Evolutionary conservation across 2,888 invertebrate species (phyloP), one percentile per base, ranked within the genome.

Genomic region (Hypolimnas misippus): DNA sequence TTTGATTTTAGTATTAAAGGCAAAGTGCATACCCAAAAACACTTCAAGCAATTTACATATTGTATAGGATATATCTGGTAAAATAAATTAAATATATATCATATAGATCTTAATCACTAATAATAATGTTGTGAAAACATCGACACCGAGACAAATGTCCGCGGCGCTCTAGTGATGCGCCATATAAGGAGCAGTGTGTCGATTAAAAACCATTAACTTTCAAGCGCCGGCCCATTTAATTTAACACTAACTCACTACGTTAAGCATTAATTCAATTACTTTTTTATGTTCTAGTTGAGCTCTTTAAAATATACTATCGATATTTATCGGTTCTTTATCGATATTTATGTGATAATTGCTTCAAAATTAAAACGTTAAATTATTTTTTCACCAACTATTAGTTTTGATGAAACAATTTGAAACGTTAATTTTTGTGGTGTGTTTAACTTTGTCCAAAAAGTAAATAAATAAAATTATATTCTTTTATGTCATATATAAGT

Each of bases 141-240:
- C 49, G 7, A 29, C 21, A 49, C 8, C 19, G 3, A n/a, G 80
- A 63, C 57, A 56, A 63, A 55, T 50, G 44, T 61, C 46, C 52
- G 29, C 57, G 64, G 62, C 55, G 65, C 38, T 54, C 77, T 76
- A 82, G 78, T 86, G 83, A 82, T 79, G 82, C 77, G 59, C 84
- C 78, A 58, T 82, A 83, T 74, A 77, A 73, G 79, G 79, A 61
- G 65, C 69, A 7, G 56, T 66, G 69, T 70, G 73, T 75, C 84
- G 80, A 87, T 87, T 87, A 86, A 83, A 82, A 81, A 81, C 77
- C 78, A 87, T 87, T 87, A 84, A 85, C 87, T 87, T 87, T 84
- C 84, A 76, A 76, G 73, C 71, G 61, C 60, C 72, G 76, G 68
- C 76, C 76, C 67, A 79, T 74, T 77, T 73, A 66, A 57, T 62